phyloP scores from a whole-genome alignment of 2,113 vertebrate genomes.

The Phaethornis superciliosus region DNA sequence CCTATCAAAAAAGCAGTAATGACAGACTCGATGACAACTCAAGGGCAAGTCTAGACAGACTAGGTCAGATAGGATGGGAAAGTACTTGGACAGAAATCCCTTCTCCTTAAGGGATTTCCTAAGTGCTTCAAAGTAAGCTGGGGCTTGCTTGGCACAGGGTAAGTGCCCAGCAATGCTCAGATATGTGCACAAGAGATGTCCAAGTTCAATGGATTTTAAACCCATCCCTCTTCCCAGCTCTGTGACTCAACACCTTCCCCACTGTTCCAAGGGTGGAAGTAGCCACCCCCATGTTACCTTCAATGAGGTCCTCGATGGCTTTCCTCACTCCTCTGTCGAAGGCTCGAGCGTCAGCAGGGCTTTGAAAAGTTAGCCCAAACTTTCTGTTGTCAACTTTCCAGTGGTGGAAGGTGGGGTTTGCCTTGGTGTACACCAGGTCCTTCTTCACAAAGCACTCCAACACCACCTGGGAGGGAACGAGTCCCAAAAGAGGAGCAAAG shows the following conservation, averaged over 20 bases:
- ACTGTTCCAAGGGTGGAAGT: background rate
- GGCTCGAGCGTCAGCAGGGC: slow-evolving; percentile 94
- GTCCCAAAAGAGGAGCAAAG: slow-evolving; percentile 43
- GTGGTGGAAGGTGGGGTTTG: slow-evolving; percentile 99
- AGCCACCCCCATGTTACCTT: slow-evolving; percentile 80
- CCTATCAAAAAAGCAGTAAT: background rate
- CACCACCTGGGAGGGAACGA: slow-evolving; percentile 84
- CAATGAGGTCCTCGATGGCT: slow-evolving; percentile 96
- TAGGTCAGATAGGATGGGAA: background rate
- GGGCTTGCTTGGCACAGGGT: background rate
- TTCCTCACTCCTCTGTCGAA: slow-evolving; percentile 98
- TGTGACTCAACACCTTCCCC: background rate
- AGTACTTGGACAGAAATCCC: background rate
- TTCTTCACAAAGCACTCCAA: slow-evolving; percentile 96
- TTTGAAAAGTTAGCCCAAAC: slow-evolving; percentile 96
- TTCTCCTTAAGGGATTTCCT: background rate
- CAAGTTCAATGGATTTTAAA: background rate
- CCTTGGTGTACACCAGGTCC: slow-evolving; percentile 96
- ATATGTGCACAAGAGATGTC: rapidly evolving
- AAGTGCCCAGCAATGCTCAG: background rate
- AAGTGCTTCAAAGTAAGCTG: background rate
- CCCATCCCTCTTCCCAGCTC: background rate
- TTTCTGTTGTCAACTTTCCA: slow-evolving; percentile 97
- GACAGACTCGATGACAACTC: background rate
- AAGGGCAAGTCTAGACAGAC: background rate